A percentile compares a stretch with the other conserved stretches of the same genome.
These are phyloP conservation scores for Uria aalge DNA, from an alignment of 2,113 vertebrate genomes.

Conservation along the genomic window DNA sequence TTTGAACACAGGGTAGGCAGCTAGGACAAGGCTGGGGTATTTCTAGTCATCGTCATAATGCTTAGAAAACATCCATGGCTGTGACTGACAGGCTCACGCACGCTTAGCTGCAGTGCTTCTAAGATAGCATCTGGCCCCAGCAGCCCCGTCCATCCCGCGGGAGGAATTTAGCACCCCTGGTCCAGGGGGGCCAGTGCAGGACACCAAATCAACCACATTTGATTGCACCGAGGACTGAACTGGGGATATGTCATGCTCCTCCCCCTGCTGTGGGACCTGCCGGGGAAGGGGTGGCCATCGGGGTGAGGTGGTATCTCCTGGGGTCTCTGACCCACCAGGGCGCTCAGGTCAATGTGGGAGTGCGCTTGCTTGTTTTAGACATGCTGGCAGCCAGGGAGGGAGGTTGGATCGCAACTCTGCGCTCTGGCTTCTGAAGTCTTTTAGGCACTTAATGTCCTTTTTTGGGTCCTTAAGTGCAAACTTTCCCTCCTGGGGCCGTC, in stretches of 20 bases:
- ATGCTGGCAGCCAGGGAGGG: not conserved
- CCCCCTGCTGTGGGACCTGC: not conserved
- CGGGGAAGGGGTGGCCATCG: accelerated
- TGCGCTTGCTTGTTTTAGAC: not conserved
- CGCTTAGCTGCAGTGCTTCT: not conserved
- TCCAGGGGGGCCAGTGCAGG: not conserved
- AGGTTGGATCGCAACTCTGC: not conserved
- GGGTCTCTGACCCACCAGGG: not conserved
- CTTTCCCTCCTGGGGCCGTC: not conserved
- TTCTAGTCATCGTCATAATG: conserved; percentile 8
- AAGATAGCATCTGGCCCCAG: not conserved
- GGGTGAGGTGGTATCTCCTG: not conserved
- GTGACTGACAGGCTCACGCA: not conserved
- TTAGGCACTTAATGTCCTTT: not conserved
- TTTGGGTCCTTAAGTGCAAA: not conserved
- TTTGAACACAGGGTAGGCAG: not conserved
- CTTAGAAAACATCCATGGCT: not conserved
- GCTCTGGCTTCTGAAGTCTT: not conserved
- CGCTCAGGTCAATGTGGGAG: accelerated
- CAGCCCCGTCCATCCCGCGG: not conserved
- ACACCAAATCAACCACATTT: not conserved
- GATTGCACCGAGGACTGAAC: not conserved
- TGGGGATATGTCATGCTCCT: not conserved
- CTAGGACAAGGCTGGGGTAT: not conserved
- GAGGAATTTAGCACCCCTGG: not conserved